phyloP scores from a whole-genome alignment of 2,113 vertebrate species.

The Osmerus eperlanus region DNA sequence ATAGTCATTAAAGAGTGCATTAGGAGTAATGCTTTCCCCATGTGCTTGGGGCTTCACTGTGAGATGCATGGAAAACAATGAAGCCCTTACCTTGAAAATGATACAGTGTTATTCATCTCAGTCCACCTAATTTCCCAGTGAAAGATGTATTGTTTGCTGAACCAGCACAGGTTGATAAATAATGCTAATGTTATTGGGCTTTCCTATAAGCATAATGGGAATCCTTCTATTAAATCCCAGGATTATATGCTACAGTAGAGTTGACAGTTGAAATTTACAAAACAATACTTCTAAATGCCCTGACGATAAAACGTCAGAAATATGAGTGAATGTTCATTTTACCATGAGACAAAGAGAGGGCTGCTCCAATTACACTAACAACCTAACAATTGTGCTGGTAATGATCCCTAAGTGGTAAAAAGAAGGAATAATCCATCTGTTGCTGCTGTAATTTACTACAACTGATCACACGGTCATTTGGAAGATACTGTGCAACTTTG shows the following conservation, averaged over 20 bases:
- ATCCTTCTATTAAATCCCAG: background rate
- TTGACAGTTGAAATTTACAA: background rate
- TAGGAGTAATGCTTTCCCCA: slow-evolving; percentile 62
- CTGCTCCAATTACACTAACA: slow-evolving; percentile 27
- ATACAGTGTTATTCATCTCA: slow-evolving; percentile 38
- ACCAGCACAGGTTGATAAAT: slow-evolving; percentile 20
- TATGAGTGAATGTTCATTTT: slow-evolving; percentile 2
- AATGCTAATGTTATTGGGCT: background rate
- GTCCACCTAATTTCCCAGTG: slow-evolving; percentile 17
- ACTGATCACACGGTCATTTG: slow-evolving; percentile 16
- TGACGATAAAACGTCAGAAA: background rate
- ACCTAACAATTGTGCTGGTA: slow-evolving; percentile 15
- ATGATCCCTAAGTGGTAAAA: slow-evolving; percentile 16
- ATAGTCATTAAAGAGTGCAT: slow-evolving; percentile 66
- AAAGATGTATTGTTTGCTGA: slow-evolving; percentile 33
- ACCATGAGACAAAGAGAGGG: slow-evolving; percentile 11
- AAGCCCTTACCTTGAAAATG: slow-evolving; percentile 49
- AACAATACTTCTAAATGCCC: background rate
- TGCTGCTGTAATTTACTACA: slow-evolving; percentile 23
- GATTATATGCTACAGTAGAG: background rate
- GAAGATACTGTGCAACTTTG: slow-evolving; percentile 4
- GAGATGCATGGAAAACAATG: slow-evolving; percentile 48
- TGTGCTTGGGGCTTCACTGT: slow-evolving; percentile 47
- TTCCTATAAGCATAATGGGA: background rate
- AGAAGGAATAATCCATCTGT: slow-evolving; percentile 30